These are phyloP conservation scores for Diorhabda elongata DNA, from an alignment of 1,140 invertebrate species.

Conservation along the genomic window DNA sequence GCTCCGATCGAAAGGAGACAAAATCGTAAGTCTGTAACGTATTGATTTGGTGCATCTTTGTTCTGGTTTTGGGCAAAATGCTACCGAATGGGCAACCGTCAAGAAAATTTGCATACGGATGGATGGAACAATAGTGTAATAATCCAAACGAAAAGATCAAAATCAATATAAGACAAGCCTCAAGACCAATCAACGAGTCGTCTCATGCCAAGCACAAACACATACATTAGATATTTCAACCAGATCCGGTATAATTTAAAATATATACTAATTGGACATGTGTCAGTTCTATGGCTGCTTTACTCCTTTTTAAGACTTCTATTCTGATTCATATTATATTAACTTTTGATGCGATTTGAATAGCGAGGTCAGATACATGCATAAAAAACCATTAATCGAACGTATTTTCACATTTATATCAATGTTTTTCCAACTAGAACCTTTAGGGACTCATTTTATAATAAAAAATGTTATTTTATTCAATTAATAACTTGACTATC, in stretches of 20 bases:
- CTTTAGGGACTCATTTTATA: too few relatives aligned
- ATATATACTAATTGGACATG: constrained; percentile 40
- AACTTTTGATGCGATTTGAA: neutral
- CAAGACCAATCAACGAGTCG: constrained; percentile 29
- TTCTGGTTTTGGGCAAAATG: constrained; percentile 19
- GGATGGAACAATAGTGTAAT: constrained; percentile 40
- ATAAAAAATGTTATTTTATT: too few relatives aligned
- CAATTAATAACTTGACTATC: too few relatives aligned
- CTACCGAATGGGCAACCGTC: constrained; percentile 25
- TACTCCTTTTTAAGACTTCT: constrained; percentile 17
- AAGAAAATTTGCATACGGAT: constrained; percentile 32
- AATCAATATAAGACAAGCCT: constrained; percentile 33
- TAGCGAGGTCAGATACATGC: too few relatives aligned
- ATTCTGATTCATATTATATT: constrained; percentile 22
- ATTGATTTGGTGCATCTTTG: neutral
- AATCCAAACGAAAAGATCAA: constrained; percentile 37
- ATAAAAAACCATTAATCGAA: too few relatives aligned
- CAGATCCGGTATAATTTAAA: constrained; percentile 37
- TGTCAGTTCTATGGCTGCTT: constrained; percentile 26
- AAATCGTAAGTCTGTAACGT: neutral
- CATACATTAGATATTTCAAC: constrained; percentile 32
- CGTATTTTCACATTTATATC: too few relatives aligned
- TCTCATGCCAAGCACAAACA: constrained; percentile 26
- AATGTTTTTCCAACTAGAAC: too few relatives aligned
- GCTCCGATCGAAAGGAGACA: neutral